Evolutionary conservation across 2,888 invertebrate genomes (phyloP).

Genomic region (Oscheius onirici): DNA sequence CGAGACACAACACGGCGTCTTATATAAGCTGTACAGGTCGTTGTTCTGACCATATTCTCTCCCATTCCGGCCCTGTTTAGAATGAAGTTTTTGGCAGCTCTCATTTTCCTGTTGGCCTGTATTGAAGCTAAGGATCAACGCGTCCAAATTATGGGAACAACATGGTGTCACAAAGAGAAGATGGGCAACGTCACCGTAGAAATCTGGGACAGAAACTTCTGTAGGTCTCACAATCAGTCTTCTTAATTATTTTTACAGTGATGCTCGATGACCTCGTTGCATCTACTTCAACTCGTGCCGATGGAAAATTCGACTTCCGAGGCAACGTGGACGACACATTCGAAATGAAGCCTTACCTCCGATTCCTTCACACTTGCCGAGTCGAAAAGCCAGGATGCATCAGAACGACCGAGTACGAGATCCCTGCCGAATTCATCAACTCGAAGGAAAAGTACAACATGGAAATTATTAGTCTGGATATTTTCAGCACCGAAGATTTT

Average conservation of each 20-base stretch:
- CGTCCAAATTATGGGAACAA: conserved; percentile 49
- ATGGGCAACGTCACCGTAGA: conserved; percentile 47
- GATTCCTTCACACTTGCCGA: conserved; percentile 54
- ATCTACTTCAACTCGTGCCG: no score
- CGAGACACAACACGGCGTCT: neutral
- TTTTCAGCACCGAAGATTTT: conserved; percentile 35
- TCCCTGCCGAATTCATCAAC: conserved; percentile 42
- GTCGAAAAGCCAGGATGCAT: conserved; percentile 29
- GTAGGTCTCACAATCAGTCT: no score
- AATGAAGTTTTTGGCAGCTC: neutral
- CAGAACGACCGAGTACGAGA: conserved; percentile 17
- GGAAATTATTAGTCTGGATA: conserved; percentile 43
- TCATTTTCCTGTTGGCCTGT: conserved; percentile 7
- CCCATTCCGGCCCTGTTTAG: no score
- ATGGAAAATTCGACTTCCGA: conserved; percentile 48
- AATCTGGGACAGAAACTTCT: conserved; percentile 47
- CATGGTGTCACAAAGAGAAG: conserved; percentile 49
- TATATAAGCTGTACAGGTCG: neutral
- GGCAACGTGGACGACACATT: conserved; percentile 29
- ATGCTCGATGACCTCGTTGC: conserved; percentile 51
- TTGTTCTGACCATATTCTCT: neutral
- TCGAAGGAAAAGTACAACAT: conserved; percentile 39
- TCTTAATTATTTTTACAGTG: conserved; percentile 31
- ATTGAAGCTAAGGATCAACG: conserved; percentile 38
- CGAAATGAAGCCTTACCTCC: conserved; percentile 52